A percentile compares a stretch with the other conserved stretches of the same genome.
Evolutionary conservation across 2,888 invertebrate species (phyloP).

Genomic region (Meteorus colon): DNA sequence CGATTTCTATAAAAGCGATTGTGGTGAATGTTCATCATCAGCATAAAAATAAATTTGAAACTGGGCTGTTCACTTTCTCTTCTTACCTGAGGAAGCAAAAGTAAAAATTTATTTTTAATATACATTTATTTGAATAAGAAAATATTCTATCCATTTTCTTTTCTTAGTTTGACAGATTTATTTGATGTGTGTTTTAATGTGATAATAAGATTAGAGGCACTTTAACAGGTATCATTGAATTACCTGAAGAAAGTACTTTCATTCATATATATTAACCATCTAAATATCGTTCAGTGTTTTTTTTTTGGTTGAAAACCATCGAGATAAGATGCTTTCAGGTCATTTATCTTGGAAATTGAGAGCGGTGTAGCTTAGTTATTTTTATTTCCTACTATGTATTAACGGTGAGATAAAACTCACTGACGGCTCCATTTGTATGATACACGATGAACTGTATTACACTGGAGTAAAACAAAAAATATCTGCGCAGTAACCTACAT

Average conservation of each 20-base stretch:
- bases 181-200: not conserved
- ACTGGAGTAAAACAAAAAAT: not conserved
- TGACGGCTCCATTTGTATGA: not conserved
- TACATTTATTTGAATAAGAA: not conserved
- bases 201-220: not conserved
- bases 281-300: not conserved
- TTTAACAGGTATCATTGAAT: not conserved
- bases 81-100: not conserved
- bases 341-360: not conserved
- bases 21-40: not conserved
- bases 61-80: not conserved
- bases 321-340: not conserved
- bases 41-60: not conserved
- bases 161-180: not conserved
- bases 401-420: not conserved
- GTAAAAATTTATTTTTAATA: not conserved
- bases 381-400: not conserved
- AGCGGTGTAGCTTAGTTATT: not conserved
- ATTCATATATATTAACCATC: not conserved
- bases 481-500: slow-evolving; percentile 11
- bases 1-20: not conserved
- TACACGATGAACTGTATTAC: not conserved
- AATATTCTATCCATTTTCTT: not conserved
- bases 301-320: not conserved
- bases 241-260: not conserved